phyloP scores from a whole-genome alignment of 2,888 invertebrate species.

The Apamea anceps region DNA sequence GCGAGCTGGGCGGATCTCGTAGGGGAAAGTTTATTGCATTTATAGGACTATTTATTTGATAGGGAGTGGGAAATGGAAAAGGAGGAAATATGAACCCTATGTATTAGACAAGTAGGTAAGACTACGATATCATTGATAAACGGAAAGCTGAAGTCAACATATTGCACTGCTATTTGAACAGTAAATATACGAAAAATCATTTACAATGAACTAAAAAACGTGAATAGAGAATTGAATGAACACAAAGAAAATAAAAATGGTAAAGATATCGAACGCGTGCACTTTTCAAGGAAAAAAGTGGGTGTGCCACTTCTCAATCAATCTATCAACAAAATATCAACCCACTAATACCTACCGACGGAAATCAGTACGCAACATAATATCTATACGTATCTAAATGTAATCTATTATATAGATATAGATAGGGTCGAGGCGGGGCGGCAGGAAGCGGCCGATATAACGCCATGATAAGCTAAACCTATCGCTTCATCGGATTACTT shows the following conservation, averaged over 20 bases:
- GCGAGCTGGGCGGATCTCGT: constrained; percentile 70
- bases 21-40: constrained; percentile 62
- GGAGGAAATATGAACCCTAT: not conserved
- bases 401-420: constrained; percentile 62
- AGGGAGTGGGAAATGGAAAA: constrained; percentile 26
- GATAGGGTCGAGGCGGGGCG: constrained; percentile 68
- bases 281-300: constrained; percentile 40
- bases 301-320: constrained; percentile 28
- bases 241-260: constrained; percentile 21
- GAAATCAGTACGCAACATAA: constrained; percentile 59
- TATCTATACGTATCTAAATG: constrained; percentile 56
- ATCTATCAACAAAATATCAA: constrained; percentile 42
- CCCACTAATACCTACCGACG: constrained; percentile 53
- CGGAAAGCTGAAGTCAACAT: not conserved
- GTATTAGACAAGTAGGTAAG: not conserved
- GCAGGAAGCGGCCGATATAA: constrained; percentile 70
- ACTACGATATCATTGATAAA: not conserved
- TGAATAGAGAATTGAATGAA: constrained; percentile 1
- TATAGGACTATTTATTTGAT: constrained; percentile 58
- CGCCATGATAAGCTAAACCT: constrained; percentile 62
- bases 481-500: constrained; percentile 78
- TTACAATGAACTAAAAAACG: not conserved
- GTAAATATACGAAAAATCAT: not conserved
- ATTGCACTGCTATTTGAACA: not conserved
- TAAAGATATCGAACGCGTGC: constrained; percentile 16